A percentile compares a stretch with the other conserved stretches of the same genome.
Conservation (phyloP, 1,140 invertebrate species). For the Drosophila orosa region DNA sequence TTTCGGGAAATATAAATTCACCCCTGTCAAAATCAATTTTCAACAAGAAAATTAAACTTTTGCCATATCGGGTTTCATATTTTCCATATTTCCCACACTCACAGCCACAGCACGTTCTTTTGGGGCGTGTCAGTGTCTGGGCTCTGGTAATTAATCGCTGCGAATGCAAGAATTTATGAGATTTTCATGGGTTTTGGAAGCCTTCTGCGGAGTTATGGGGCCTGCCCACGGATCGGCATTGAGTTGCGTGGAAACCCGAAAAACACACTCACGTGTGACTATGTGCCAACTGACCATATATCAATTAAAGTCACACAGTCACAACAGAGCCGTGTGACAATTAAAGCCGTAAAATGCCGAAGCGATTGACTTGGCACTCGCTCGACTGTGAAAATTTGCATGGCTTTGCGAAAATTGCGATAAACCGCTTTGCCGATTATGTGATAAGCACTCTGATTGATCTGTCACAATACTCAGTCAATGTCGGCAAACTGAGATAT, state of each 20-base stretch:
- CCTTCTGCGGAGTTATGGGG: slow-evolving; percentile 61
- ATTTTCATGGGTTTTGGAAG: slow-evolving; percentile 72
- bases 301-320: slow-evolving; percentile 76
- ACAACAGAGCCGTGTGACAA: slow-evolving; percentile 78
- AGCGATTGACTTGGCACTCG: slow-evolving; percentile 61
- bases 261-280: slow-evolving; percentile 60
- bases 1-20: slow-evolving; percentile 57
- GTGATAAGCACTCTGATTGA: slow-evolving; percentile 54
- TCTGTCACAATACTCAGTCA: slow-evolving; percentile 58
- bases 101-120: slow-evolving; percentile 34
- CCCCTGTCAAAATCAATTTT: slow-evolving; percentile 65
- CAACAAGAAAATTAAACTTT: slow-evolving; percentile 37
- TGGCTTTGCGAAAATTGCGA: slow-evolving; percentile 66
- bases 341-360: slow-evolving; percentile 54
- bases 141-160: slow-evolving; percentile 74
- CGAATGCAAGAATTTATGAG: slow-evolving; percentile 74
- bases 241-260: slow-evolving; percentile 63
- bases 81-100: slow-evolving; percentile 60
- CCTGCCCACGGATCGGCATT: slow-evolving; percentile 57
- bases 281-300: slow-evolving; percentile 56
- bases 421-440: slow-evolving; percentile 67
- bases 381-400: slow-evolving; percentile 70
- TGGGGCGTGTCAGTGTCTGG: slow-evolving; percentile 61
- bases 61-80: slow-evolving; percentile 41
- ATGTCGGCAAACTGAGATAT: slow-evolving; percentile 40